A percentile compares a stretch with the other conserved stretches of the same genome.
Conservation (phyloP, 2,113 vertebrate genomes). For the Paramormyrops kingsleyae region DNA sequence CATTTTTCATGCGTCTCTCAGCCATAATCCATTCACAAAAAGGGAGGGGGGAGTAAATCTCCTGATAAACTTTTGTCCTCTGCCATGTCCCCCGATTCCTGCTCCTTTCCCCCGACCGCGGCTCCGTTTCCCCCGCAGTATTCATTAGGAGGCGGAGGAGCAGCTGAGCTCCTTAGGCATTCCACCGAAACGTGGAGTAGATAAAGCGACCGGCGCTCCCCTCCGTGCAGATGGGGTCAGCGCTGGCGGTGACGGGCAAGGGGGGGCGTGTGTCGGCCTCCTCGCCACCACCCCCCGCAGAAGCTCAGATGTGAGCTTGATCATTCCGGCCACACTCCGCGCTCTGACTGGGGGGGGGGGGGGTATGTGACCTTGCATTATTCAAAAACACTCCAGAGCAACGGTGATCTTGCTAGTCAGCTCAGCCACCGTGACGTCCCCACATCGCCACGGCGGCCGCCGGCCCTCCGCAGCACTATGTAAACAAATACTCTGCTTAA, state of each 20-base stretch:
- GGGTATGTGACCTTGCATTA: not conserved
- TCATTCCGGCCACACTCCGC: not conserved
- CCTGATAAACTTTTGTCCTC: not conserved
- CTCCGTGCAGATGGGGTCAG: not conserved
- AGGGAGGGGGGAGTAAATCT: not conserved
- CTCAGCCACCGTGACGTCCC: not conserved
- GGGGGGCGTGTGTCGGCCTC: not conserved
- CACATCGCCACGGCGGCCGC: not conserved
- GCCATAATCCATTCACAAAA: not conserved
- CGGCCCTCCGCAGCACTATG: not conserved
- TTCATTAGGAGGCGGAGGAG: not conserved
- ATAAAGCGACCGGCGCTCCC: not conserved
- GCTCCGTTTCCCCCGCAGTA: not conserved
- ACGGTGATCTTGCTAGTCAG: slow-evolving; percentile 9
- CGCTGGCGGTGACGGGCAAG: not conserved
- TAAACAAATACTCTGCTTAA: not conserved
- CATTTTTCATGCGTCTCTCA: not conserved
- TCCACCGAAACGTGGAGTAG: not conserved
- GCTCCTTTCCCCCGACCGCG: not conserved
- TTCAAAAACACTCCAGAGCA: not conserved
- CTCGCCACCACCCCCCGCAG: not conserved
- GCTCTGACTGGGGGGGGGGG: not conserved
- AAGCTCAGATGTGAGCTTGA: not conserved
- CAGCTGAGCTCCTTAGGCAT: not conserved
- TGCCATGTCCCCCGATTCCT: not conserved